Conservation (phyloP, 2,888 invertebrate genomes). For the Conus canariensis region DNA sequence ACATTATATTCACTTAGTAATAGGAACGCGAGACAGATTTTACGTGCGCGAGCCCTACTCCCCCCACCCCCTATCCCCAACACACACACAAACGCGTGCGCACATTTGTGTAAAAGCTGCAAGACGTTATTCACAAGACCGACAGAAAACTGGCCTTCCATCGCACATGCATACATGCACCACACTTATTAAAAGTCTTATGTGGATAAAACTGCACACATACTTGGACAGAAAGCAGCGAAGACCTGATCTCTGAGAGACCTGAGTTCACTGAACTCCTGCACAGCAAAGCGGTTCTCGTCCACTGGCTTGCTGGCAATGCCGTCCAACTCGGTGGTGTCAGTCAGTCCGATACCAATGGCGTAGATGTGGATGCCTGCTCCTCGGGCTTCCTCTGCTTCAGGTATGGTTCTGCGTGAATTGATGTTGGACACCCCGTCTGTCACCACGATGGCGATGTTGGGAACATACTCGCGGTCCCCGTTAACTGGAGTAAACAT, state of each 20-base stretch:
- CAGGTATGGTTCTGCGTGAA: conserved; percentile 62
- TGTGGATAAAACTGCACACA: no score
- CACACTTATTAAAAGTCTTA: no score
- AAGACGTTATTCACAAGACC: no score
- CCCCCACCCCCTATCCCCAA: no score
- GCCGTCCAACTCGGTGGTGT: conserved; percentile 67
- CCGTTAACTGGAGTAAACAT: conserved; percentile 68
- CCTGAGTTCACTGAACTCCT: conserved; percentile 62
- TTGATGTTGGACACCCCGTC: conserved; percentile 76
- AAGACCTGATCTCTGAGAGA: conserved; percentile 59
- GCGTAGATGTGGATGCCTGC: conserved; percentile 64
- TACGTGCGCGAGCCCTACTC: no score
- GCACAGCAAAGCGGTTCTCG: conserved; percentile 64
- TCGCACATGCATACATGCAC: no score
- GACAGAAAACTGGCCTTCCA: no score
- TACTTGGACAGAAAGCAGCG: conserved; percentile 48
- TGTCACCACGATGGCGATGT: conserved; percentile 72
- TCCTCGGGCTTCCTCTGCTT: conserved; percentile 61
- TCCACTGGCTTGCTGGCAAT: conserved; percentile 65
- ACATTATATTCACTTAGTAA: no score
- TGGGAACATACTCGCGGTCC: conserved; percentile 64
- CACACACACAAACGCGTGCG: no score
- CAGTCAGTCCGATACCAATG: conserved; percentile 65
- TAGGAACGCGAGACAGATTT: no score
- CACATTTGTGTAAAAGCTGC: no score